Conservation (phyloP, 2,888 invertebrate genomes). For the Heteropelma amictum region DNA sequence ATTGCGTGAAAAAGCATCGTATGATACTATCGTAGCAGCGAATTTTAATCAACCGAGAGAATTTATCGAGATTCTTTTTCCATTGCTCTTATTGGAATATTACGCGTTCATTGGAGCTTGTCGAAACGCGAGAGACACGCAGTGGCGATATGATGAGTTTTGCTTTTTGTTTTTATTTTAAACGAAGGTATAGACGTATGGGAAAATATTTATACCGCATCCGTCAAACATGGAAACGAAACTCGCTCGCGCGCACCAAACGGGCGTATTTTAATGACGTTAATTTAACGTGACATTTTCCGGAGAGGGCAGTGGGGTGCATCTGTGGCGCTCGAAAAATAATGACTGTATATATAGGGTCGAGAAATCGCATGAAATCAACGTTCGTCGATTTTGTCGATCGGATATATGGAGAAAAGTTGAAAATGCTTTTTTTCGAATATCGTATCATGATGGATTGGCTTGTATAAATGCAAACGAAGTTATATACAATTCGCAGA, state of each 20-base stretch:
- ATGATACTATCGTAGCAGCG: not conserved
- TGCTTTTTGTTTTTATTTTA: slow-evolving; percentile 3
- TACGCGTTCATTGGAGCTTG: slow-evolving; percentile 4
- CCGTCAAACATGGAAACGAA: slow-evolving; percentile 21
- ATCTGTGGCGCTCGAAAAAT: not conserved
- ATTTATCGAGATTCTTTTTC: slow-evolving; percentile 39
- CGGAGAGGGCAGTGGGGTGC: not conserved
- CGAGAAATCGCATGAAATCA: not conserved
- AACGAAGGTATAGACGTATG: slow-evolving; percentile 11
- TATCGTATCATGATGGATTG: slow-evolving; percentile 21
- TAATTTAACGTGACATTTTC: slow-evolving; percentile 29
- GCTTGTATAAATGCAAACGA: slow-evolving; percentile 29
- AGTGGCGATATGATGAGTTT: slow-evolving; percentile 1
- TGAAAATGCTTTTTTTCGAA: slow-evolving; percentile 9
- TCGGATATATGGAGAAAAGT: slow-evolving; percentile 30
- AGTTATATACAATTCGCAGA: slow-evolving; percentile 17
- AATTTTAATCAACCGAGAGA: slow-evolving; percentile 37
- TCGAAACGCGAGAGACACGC: slow-evolving; percentile 12
- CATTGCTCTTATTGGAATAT: not conserved
- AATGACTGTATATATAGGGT: not conserved
- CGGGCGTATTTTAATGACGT: slow-evolving; percentile 23
- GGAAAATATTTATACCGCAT: not conserved
- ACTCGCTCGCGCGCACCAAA: slow-evolving; percentile 6
- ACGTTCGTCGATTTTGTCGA: not conserved
- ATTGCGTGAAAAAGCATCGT: not conserved